A percentile compares a stretch with the other conserved stretches of the same genome.
phyloP scores from a whole-genome alignment of 30 jellyfish, hydroid and myxozoan genomes.

The Pelagia noctiluca region DNA sequence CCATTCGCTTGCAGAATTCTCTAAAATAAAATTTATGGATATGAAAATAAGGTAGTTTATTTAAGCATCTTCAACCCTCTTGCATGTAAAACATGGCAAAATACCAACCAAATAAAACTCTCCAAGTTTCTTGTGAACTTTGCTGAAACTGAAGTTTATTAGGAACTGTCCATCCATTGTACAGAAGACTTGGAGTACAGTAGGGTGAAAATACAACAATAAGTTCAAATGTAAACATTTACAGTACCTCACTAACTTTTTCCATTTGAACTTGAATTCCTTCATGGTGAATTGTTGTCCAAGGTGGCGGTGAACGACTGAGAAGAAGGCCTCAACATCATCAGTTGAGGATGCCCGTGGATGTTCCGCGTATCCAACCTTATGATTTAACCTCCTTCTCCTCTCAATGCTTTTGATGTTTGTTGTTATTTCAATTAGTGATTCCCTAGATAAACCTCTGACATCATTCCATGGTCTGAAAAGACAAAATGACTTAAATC shows the following conservation, averaged over 20 bases:
- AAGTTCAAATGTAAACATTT: background rate
- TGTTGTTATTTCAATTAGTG: background rate
- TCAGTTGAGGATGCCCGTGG: background rate
- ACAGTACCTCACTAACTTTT: slow-evolving; percentile 8
- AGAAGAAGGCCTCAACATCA: background rate
- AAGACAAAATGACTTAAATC: no score
- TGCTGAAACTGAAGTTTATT: background rate
- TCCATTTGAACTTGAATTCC: slow-evolving; percentile 32
- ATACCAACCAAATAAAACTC: no score
- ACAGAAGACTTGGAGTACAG: background rate
- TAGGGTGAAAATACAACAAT: background rate
- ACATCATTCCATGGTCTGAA: no score
- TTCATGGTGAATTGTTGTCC: slow-evolving; percentile 32
- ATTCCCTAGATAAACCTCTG: no score
- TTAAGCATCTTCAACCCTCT: background rate
- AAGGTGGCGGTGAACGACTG: slow-evolving; percentile 21
- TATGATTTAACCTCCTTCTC: background rate
- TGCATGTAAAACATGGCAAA: no score
- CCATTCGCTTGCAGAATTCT: slow-evolving; percentile 4
- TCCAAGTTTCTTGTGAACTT: background rate
- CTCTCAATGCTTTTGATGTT: slow-evolving; percentile 1
- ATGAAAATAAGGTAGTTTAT: background rate
- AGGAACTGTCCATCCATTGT: background rate
- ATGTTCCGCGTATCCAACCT: background rate
- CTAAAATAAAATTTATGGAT: background rate